Base-by-base conservation (phyloP, 1,140 invertebrate genomes). In the Drosophila fuyamai region DNA sequence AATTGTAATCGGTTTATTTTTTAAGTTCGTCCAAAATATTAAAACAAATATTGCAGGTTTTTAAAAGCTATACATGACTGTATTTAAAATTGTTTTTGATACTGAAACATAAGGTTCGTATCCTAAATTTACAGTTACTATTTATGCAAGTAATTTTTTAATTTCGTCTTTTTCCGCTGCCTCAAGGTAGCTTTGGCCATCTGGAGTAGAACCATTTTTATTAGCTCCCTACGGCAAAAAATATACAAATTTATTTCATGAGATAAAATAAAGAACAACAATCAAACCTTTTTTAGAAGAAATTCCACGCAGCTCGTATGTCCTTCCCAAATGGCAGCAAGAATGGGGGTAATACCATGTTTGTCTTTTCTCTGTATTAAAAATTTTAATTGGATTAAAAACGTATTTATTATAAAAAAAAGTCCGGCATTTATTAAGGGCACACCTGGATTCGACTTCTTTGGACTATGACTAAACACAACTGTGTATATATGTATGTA, bases 241-340 rank as follows among this genome's bases (percentile, higher is more conserved):
- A 9, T 5, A n/a, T n/a, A 2, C 4, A n/a, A 4, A 9, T 1
- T n/a, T n/a, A 4, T n/a, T 48, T 13, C 8, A n/a, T n/a, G 18
- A 4, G 5, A 2, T 44, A 10, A 8, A 35, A 36, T 9, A 29
- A 47, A 44, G 43, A 6, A 46, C 41, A 14, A 9, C 4, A 51
- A 1, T 48, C 16, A 1, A 76, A 91, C 88, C 93, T 97, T 97
- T 93, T 97, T 95, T 66, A 99, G 86, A 66, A 99, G 94, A 56
- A 97, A 93, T 93, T 97, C 96, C 18, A 99, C 97, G 94, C 97
- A 98, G 58, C 96, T 95, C 54, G 96, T 97, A 91, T 99, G 98
- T 51, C 97, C 97, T 94, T 99, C 98, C 97, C 97, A 99, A 84
- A 99, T 98, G 67, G 98, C 98, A 73, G 98, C 97, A 76, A 99